These are phyloP conservation scores for Venustoraphidia nigricollis DNA, from an alignment of 2,888 invertebrate species.

Conservation along the genomic window DNA sequence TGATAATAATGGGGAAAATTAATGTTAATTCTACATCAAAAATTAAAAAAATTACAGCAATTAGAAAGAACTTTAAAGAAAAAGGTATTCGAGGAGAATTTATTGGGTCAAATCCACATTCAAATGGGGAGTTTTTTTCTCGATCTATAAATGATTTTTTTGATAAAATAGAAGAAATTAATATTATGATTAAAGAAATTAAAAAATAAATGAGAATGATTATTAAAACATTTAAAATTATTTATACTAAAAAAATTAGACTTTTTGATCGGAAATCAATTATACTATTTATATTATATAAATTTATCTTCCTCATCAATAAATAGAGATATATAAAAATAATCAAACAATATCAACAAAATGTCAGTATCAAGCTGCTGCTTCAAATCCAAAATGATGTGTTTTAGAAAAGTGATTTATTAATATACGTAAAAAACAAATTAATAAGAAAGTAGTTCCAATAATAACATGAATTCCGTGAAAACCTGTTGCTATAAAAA, in stretches of 20 bases:
- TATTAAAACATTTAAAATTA: conserved; percentile 30
- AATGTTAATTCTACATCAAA: conserved; percentile 58
- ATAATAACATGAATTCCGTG: conserved; percentile 58
- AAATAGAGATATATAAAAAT: conserved; percentile 45
- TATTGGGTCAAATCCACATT: conserved; percentile 43
- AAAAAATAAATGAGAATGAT: conserved; percentile 25
- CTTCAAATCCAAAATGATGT: conserved; percentile 50
- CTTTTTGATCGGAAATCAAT: conserved; percentile 57
- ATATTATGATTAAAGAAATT: conserved; percentile 33
- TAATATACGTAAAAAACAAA: conserved; percentile 33
- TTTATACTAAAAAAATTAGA: conserved; percentile 41
- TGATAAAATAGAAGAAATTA: conserved; percentile 32
- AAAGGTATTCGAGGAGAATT: conserved; percentile 35
- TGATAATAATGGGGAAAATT: conserved; percentile 39
- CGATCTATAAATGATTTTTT: conserved; percentile 42
- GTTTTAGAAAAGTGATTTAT: conserved; percentile 33
- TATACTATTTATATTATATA: conserved; percentile 55
- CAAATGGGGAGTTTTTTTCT: conserved; percentile 49
- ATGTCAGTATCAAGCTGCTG: conserved; percentile 52
- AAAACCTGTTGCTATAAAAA: conserved; percentile 61
- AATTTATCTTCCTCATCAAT: conserved; percentile 53
- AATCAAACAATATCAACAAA: conserved; percentile 49
- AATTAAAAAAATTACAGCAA: conserved; percentile 54
- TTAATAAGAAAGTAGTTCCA: conserved; percentile 36
- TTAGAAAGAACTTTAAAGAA: conserved; percentile 46